phyloP scores from a whole-genome alignment of 1,140 invertebrate species.

The Pararge aegeria region DNA sequence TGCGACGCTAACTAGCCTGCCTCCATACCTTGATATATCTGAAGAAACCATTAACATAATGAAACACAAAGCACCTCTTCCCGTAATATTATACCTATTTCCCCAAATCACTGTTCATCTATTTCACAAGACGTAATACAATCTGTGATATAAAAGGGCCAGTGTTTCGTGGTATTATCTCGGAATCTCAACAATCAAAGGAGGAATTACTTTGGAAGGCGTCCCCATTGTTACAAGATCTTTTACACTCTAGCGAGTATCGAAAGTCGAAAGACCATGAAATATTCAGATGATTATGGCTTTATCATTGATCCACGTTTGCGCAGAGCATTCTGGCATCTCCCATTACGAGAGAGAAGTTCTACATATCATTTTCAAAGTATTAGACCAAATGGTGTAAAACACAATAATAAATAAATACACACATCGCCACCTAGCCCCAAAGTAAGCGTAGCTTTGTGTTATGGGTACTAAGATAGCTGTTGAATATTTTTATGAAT shows the following conservation, averaged over 20 bases:
- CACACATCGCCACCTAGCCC: too few species aligned
- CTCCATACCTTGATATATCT: too few species aligned
- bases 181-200: slow-evolving; percentile 5
- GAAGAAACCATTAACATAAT: neutral
- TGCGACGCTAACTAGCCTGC: too few species aligned
- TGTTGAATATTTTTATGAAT: too few species aligned
- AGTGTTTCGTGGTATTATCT: slow-evolving; percentile 3
- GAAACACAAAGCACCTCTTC: neutral
- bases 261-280: slow-evolving; percentile 55
- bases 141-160: slow-evolving; percentile 8
- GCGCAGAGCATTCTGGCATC: neutral
- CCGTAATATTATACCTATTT: neutral
- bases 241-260: slow-evolving; percentile 47
- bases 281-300: slow-evolving; percentile 45
- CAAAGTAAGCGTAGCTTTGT: too few species aligned
- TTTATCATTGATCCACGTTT: slow-evolving; percentile 26
- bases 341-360: neutral
- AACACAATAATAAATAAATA: too few species aligned
- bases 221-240: slow-evolving; percentile 10
- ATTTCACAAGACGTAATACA: neutral
- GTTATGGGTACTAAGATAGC: too few species aligned
- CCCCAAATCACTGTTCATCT: neutral
- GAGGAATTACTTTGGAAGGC: neutral
- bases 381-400: too few species aligned
- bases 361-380: neutral